Evolutionary conservation across 2,113 vertebrate species (phyloP).

Genomic region (cattle (Bos taurus)): DNA sequence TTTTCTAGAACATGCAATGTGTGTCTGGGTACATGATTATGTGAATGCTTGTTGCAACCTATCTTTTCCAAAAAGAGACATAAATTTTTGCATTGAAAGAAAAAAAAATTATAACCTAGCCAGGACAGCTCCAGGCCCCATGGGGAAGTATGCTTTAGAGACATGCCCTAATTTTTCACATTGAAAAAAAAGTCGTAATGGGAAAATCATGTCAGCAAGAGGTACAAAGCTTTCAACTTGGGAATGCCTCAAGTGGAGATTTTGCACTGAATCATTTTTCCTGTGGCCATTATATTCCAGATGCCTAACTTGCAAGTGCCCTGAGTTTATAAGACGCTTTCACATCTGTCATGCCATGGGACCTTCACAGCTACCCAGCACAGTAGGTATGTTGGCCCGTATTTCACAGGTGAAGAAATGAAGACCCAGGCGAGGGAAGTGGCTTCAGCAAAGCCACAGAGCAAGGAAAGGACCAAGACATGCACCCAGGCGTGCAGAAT

Average conservation of each 20-base stretch:
- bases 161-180: conserved; percentile 50
- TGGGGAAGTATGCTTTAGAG: conserved; percentile 39
- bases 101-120: conserved; percentile 78
- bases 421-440: neutral
- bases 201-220: neutral
- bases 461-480: neutral
- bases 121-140: conserved; percentile 54
- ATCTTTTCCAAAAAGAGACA: conserved; percentile 47
- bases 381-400: neutral
- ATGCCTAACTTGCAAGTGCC: neutral
- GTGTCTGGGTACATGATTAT: conserved; percentile 11
- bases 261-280: neutral
- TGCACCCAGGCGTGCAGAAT: neutral
- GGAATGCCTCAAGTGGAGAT: neutral
- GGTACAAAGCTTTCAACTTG: neutral
- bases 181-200: neutral
- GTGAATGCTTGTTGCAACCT: conserved; percentile 27
- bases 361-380: fast-evolving
- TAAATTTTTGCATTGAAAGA: conserved; percentile 73
- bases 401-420: neutral
- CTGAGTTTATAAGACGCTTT: neutral
- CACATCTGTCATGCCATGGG: neutral
- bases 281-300: neutral
- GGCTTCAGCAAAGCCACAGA: neutral
- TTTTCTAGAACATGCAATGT: neutral